Conservation (phyloP, 2,113 vertebrate genomes). For the Anoplopoma fimbria region DNA sequence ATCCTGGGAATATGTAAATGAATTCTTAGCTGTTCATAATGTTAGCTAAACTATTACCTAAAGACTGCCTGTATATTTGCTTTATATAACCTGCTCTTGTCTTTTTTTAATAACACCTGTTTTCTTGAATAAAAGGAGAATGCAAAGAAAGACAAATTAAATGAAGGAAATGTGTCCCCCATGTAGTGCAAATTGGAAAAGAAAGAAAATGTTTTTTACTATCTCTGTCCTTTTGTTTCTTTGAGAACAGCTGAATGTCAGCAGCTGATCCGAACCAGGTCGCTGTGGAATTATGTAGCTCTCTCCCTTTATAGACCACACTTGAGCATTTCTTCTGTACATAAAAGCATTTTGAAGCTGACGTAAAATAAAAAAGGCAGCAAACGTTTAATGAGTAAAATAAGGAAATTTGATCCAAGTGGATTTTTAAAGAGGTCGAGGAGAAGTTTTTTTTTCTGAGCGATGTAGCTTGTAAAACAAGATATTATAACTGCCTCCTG, state of each 20-base stretch:
- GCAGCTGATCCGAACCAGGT: constrained; percentile 63
- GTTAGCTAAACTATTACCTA: constrained; percentile 78
- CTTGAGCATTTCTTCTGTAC: constrained; percentile 75
- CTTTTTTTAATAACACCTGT: constrained; percentile 64
- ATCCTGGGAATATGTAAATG: constrained; percentile 77
- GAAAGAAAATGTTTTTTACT: constrained; percentile 70
- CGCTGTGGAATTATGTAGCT: constrained; percentile 79
- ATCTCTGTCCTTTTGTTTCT: constrained; percentile 66
- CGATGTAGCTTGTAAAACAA: constrained; percentile 74
- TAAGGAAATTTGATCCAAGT: constrained; percentile 39
- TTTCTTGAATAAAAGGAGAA: constrained; percentile 61
- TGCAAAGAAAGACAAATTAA: constrained; percentile 63
- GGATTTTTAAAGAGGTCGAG: constrained; percentile 61
- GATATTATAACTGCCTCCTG: constrained; percentile 75
- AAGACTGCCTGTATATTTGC: constrained; percentile 79
- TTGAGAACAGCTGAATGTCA: constrained; percentile 82
- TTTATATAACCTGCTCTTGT: constrained; percentile 63
- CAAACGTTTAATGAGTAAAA: constrained; percentile 15
- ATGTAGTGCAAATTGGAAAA: constrained; percentile 65
- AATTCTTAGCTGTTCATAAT: constrained; percentile 74
- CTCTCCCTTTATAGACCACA: constrained; percentile 62
- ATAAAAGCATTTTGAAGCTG: constrained; percentile 69
- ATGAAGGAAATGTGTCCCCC: constrained; percentile 24
- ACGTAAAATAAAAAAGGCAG: constrained; percentile 32
- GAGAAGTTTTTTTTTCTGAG: constrained; percentile 30